Base-by-base conservation (phyloP, 2,888 invertebrate genomes). In the Papilio elwesi region DNA sequence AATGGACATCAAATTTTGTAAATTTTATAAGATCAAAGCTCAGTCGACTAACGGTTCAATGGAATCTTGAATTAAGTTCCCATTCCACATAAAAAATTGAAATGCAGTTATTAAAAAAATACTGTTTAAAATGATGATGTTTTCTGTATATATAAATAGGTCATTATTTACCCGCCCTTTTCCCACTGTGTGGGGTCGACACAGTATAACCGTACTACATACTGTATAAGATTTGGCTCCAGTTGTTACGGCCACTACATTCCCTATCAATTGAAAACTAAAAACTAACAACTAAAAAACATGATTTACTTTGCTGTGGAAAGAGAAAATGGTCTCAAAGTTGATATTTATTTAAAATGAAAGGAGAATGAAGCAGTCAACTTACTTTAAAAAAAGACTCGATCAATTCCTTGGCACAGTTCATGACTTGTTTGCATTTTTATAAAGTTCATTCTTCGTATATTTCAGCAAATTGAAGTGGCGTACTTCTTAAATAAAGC, bases 331-430 rank as follows among this genome's bases (percentile, higher is more conserved):
- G 57, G 57, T 36, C 13, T 57, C 57, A 38, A 36, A 57, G 57
- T 57, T 57, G 57, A 57, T 38, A 57, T 38, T 57, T 38, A 57
- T 57, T 57, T 38, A 57, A 57, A 57, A 57, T 57, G 57, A 38
- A 13, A 57, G 57, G 57, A 38, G 57, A 57, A 36, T 57, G 36
- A 38, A 8, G 13, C 36, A 10, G 57, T 57, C 36, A 36, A 57
- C 36, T 38, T 57, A 38, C 47, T 9, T 38, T 47, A 47, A 47
- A 38, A 57, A 38, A 38, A 38, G 38, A 57, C 13, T 8, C 36
- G 57, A 57, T 6, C 57, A 38, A 38, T 57, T 38, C 57, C 38
- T 26, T 57, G 13, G 13, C 36, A 13, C 16, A 7, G 36, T 38
- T 57, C 6, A 13, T 9, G 3, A 38, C 11, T 57, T 57, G 36